phyloP scores from a whole-genome alignment of 1,140 invertebrate species.

The Amphibalanus amphitrite region DNA sequence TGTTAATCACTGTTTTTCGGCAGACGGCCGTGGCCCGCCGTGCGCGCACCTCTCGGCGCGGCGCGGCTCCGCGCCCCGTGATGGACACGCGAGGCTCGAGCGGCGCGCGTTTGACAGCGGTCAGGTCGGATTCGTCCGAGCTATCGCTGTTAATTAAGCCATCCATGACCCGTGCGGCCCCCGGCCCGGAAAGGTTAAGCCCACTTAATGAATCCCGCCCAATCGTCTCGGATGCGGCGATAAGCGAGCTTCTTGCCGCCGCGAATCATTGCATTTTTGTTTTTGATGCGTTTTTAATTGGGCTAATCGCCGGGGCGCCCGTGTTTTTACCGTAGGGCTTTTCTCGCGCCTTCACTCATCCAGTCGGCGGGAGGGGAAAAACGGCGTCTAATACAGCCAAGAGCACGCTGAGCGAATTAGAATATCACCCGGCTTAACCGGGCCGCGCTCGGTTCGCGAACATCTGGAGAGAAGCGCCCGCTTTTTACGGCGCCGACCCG shows the following conservation, averaged over 20 bases:
- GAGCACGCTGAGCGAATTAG: background rate
- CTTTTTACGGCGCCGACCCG: background rate
- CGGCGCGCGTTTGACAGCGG: background rate
- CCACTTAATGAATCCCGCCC: background rate
- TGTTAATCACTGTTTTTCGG: no score
- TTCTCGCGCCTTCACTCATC: constrained; percentile 1
- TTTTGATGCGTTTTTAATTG: background rate
- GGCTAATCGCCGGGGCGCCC: background rate
- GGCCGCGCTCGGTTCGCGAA: no score
- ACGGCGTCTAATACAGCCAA: background rate
- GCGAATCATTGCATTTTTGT: background rate
- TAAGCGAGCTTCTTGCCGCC: background rate
- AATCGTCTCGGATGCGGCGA: background rate
- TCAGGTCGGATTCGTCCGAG: background rate
- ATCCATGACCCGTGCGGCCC: background rate
- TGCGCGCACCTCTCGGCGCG: no score
- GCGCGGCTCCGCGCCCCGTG: no score
- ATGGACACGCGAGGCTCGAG: background rate
- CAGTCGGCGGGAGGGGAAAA: background rate
- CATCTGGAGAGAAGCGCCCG: background rate
- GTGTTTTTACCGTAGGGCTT: background rate
- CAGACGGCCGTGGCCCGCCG: no score
- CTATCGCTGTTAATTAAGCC: background rate
- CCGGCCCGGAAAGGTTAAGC: background rate
- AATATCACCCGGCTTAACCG: background rate